These are phyloP conservation scores for Akabosia matsudoensis DNA, from an alignment of 1,140 invertebrate species.

Conservation along the genomic window DNA sequence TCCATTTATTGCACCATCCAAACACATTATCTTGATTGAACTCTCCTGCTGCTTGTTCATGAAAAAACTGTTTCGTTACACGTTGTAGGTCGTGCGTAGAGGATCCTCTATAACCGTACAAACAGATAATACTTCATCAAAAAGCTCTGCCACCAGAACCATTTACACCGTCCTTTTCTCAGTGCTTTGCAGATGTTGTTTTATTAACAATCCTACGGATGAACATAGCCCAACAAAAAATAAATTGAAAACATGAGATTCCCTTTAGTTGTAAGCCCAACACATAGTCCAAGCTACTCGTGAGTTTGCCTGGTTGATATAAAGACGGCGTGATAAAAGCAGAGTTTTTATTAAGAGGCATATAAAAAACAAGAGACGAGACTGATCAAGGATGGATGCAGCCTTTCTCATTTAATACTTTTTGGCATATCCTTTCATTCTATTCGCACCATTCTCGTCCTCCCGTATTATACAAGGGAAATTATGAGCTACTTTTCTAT, in stretches of 20 bases:
- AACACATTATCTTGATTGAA: neutral
- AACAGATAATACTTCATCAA: too few relatives aligned
- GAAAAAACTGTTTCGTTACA: too few relatives aligned
- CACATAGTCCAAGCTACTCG: neutral
- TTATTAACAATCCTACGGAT: neutral
- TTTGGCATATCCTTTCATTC: constrained; percentile 8
- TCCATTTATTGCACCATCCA: neutral
- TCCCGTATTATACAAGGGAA: too few relatives aligned
- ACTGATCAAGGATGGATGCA: neutral
- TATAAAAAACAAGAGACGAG: neutral
- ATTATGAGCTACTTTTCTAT: too few relatives aligned
- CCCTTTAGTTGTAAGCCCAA: too few relatives aligned
- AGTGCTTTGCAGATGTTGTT: neutral
- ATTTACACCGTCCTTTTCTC: neutral
- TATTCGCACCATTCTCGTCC: neutral
- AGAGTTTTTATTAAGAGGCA: too few relatives aligned
- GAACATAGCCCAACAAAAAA: neutral
- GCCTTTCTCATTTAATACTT: constrained; percentile 7
- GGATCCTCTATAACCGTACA: neutral
- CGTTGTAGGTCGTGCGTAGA: neutral
- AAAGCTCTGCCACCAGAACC: neutral
- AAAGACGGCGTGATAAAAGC: neutral
- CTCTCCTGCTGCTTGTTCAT: neutral
- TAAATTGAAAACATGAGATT: neutral
- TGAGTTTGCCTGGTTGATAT: neutral